phyloP scores from a whole-genome alignment of 2,888 invertebrate genomes.

The Mycalesis mineus region DNA sequence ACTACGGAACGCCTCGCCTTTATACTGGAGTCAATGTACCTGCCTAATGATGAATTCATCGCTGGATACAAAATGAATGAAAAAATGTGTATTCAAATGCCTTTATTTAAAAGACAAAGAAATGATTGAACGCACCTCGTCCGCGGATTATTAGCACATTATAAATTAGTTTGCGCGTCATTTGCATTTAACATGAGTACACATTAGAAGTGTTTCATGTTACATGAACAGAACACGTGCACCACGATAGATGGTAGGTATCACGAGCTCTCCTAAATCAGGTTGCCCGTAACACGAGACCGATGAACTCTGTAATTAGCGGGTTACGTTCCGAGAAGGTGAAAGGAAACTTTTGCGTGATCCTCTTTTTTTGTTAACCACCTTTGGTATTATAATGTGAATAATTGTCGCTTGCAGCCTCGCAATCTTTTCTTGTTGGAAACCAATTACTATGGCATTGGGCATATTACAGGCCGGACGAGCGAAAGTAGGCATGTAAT shows the following conservation, averaged over 20 bases:
- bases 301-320: slow-evolving; percentile 58
- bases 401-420: slow-evolving; percentile 53
- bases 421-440: slow-evolving; percentile 46
- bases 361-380: slow-evolving; percentile 52
- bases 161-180: neutral
- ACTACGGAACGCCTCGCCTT: neutral
- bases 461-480: slow-evolving; percentile 44
- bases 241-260: slow-evolving; percentile 24
- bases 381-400: slow-evolving; percentile 56
- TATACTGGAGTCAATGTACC: neutral
- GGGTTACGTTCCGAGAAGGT: slow-evolving; percentile 53
- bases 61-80: neutral
- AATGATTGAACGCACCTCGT: neutral
- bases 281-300: slow-evolving; percentile 46
- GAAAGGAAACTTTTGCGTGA: slow-evolving; percentile 58
- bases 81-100: neutral
- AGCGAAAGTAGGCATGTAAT: slow-evolving; percentile 62
- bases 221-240: slow-evolving; percentile 12
- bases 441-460: slow-evolving; percentile 58
- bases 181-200: neutral
- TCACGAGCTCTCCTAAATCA: slow-evolving; percentile 34
- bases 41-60: neutral
- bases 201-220: neutral
- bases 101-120: neutral
- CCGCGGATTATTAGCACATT: neutral